Percentiles rank a stretch among this genome's conserved stretches.
Evolutionary conservation across 2,797 vertebrate species (phyloP).

Genomic region (Sebastes nivosus): DNA sequence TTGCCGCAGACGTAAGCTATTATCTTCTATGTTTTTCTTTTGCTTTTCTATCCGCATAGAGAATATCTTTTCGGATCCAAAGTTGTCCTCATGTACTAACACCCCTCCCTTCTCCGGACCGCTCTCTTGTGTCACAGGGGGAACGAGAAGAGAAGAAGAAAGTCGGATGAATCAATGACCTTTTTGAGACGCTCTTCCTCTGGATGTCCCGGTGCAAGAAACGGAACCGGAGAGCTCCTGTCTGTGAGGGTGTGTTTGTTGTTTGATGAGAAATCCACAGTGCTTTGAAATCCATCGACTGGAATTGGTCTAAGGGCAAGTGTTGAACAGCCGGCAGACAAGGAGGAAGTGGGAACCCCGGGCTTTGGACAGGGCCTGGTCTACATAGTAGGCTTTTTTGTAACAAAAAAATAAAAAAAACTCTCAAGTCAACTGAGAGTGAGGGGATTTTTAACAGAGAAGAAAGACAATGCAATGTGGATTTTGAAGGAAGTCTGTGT

Average conservation of each 20-base stretch:
- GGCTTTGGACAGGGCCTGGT: conserved; percentile 77
- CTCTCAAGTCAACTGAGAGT: neutral
- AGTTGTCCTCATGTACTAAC: conserved; percentile 82
- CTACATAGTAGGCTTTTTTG: conserved; percentile 20
- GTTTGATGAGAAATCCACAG: conserved; percentile 12
- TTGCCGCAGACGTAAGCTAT: conserved; percentile 70
- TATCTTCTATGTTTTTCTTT: neutral
- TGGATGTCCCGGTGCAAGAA: conserved; percentile 59
- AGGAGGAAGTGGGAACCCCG: conserved; percentile 83
- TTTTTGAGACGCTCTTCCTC: conserved; percentile 70
- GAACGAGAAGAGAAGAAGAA: conserved; percentile 72
- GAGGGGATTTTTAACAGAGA: neutral
- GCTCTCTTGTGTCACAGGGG: conserved; percentile 84
- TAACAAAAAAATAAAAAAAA: neutral
- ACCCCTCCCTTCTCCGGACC: conserved; percentile 83
- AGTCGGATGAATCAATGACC: conserved; percentile 86
- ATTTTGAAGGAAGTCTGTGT: conserved; percentile 41
- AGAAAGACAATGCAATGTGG: conserved; percentile 36
- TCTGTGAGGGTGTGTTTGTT: neutral
- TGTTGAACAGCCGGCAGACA: conserved; percentile 73
- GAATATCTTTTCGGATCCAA: conserved; percentile 64
- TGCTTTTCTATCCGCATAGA: neutral
- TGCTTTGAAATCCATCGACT: conserved; percentile 52
- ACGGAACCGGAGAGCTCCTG: conserved; percentile 37
- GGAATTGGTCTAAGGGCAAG: conserved; percentile 55